These are phyloP conservation scores for Erethizon dorsatum DNA, from an alignment of 2,797 vertebrate genomes.

Conservation along the genomic window DNA sequence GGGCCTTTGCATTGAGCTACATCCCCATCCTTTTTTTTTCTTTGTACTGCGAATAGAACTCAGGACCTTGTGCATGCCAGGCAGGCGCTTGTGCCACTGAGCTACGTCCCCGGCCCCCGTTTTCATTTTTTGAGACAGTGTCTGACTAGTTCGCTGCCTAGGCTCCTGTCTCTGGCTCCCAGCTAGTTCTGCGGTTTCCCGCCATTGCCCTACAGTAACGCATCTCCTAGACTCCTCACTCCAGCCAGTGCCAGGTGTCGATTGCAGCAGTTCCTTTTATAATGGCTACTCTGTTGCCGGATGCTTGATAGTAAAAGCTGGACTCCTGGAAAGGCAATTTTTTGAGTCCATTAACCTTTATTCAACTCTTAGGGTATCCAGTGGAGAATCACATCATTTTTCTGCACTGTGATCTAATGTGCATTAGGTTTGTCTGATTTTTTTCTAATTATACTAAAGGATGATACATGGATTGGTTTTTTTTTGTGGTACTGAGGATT, in stretches of 20 bases:
- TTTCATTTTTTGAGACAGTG: no score
- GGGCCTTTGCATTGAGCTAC: no score
- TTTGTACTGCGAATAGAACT: no score
- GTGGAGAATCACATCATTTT: neutral
- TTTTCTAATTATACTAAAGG: neutral
- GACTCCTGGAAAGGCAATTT: slow-evolving; percentile 54
- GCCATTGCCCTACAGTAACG: neutral
- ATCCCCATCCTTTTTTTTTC: no score
- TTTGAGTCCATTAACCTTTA: slow-evolving; percentile 71
- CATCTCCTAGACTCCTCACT: neutral
- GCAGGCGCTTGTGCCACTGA: no score
- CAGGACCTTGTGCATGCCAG: no score
- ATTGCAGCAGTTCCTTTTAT: neutral
- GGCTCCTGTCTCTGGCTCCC: no score
- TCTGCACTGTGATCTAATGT: neutral
- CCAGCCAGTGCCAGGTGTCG: neutral
- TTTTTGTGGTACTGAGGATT: no score
- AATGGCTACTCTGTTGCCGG: neutral
- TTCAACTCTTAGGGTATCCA: neutral
- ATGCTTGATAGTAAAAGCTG: slow-evolving; percentile 40
- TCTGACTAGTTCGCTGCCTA: neutral
- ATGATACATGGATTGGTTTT: neutral
- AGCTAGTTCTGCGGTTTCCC: no score
- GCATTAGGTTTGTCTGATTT: neutral
- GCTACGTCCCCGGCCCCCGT: no score